These are phyloP conservation scores for Drosophila parthenogenetica DNA, from an alignment of 2,888 invertebrate genomes.

Conservation along the genomic window DNA sequence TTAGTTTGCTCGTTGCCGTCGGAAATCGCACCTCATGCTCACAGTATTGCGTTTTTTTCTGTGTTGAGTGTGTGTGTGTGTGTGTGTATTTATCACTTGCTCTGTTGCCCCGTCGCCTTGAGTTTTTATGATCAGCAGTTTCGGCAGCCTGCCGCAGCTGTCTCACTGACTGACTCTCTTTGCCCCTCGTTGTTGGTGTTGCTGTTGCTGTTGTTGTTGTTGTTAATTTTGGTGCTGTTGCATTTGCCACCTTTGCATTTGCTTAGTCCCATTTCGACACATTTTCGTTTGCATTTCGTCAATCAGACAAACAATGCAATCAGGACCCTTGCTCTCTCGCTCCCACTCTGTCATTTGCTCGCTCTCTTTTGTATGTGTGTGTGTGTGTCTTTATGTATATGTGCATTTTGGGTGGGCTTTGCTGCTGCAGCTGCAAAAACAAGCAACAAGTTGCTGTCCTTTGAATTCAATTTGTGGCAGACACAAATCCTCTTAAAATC, in stretches of 20 bases:
- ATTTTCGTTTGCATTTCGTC: conserved; percentile 80
- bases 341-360: conserved; percentile 17
- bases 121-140: conserved; percentile 65
- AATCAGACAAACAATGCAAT: conserved; percentile 79
- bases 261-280: conserved; percentile 79
- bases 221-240: conserved; percentile 38
- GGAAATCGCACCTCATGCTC: conserved; percentile 38
- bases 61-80: not conserved
- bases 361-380: conserved; percentile 13
- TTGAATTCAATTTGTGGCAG: conserved; percentile 7
- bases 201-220: conserved; percentile 10
- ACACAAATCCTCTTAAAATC: conserved; percentile 26
- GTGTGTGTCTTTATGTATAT: conserved; percentile 66
- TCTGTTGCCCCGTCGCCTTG: conserved; percentile 34
- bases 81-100: conserved; percentile 55
- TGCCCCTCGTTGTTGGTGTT: conserved; percentile 9
- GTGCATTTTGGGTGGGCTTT: conserved; percentile 69
- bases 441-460: conserved; percentile 55
- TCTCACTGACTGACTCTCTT: conserved; percentile 15
- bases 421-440: conserved; percentile 48
- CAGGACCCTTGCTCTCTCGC: conserved; percentile 51
- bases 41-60: conserved; percentile 5
- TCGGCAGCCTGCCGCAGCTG: conserved; percentile 40
- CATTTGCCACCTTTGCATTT: conserved; percentile 75
- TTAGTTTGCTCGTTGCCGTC: conserved; percentile 20